Evolutionary conservation across 2,888 invertebrate genomes (phyloP).

Genomic region (Scotopteryx bipunctaria): DNA sequence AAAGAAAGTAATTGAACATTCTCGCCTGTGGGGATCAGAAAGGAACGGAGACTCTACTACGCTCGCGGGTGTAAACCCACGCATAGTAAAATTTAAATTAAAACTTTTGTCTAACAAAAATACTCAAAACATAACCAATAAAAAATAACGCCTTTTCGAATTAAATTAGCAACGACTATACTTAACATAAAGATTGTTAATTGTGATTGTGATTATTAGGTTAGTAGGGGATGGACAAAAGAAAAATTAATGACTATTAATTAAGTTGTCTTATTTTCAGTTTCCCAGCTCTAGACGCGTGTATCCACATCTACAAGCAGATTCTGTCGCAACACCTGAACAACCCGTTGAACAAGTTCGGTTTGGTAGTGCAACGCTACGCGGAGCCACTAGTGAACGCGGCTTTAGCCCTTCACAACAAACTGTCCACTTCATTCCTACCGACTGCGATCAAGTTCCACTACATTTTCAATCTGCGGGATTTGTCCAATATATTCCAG

Average conservation of each 20-base stretch:
- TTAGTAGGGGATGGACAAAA: not conserved
- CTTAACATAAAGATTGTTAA: too few relatives aligned
- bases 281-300: constrained; percentile 92
- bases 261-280: too few relatives aligned
- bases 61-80: too few relatives aligned
- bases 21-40: too few relatives aligned
- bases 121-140: too few relatives aligned
- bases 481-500: constrained; percentile 97
- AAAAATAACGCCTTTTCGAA: too few relatives aligned
- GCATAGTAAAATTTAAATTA: too few relatives aligned
- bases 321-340: constrained; percentile 91
- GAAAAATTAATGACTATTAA: not conserved
- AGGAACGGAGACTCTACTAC: too few relatives aligned
- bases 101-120: too few relatives aligned
- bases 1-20: too few relatives aligned
- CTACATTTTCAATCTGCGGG: constrained; percentile 96
- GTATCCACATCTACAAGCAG: constrained; percentile 92
- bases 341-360: constrained; percentile 87
- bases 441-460: constrained; percentile 98
- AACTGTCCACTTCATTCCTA: constrained; percentile 89
- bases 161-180: too few relatives aligned
- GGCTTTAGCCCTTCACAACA: constrained; percentile 90
- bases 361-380: constrained; percentile 81
- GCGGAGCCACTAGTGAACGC: constrained; percentile 86
- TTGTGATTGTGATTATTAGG: too few relatives aligned